Percentiles rank a stretch among this genome's conserved stretches.
phyloP scores from a whole-genome alignment of 64 coral and sea anemone genomes.

The Hydrozoanthus tunicans region DNA sequence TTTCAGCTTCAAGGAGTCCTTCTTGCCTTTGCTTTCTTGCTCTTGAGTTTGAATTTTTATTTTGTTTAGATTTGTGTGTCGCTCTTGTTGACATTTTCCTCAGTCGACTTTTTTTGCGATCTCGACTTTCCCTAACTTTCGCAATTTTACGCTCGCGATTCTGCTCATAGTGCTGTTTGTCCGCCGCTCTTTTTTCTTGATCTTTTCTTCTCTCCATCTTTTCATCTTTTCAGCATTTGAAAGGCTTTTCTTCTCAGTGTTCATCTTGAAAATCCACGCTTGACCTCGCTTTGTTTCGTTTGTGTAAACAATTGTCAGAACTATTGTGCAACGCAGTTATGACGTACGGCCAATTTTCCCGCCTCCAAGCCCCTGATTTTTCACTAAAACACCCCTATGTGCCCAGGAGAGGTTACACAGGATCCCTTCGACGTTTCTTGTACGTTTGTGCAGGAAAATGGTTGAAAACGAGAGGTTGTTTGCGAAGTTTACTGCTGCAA shows the following conservation, averaged over 20 bases:
- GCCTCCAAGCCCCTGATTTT: constrained; percentile 25
- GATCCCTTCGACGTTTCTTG: constrained; percentile 13
- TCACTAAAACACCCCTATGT: not conserved
- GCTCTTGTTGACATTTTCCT: not conserved
- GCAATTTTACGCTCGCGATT: constrained; percentile 52
- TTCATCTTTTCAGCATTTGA: constrained; percentile 72
- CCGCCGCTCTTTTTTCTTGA: constrained; percentile 35
- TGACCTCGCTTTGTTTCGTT: not conserved
- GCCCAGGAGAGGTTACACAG: constrained; percentile 40
- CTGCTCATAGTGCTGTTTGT: constrained; percentile 33
- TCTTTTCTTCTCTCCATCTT: constrained; percentile 52
- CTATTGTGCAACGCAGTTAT: constrained; percentile 11
- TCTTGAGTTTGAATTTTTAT: constrained; percentile 4
- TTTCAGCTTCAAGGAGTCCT: not conserved
- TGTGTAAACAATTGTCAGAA: not conserved
- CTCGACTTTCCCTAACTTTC: constrained; percentile 6
- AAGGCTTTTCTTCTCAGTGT: constrained; percentile 45
- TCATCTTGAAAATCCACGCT: constrained; percentile 13
- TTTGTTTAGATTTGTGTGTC: not conserved
- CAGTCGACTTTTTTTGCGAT: not conserved
- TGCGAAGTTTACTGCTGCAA: too few species aligned
- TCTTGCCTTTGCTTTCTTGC: not conserved
- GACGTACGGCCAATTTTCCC: constrained; percentile 19
- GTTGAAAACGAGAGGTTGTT: too few species aligned
- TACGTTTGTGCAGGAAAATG: not conserved